Evolutionary conservation across 2,113 vertebrate species (phyloP).

Genomic region (Eretmochelys imbricata): DNA sequence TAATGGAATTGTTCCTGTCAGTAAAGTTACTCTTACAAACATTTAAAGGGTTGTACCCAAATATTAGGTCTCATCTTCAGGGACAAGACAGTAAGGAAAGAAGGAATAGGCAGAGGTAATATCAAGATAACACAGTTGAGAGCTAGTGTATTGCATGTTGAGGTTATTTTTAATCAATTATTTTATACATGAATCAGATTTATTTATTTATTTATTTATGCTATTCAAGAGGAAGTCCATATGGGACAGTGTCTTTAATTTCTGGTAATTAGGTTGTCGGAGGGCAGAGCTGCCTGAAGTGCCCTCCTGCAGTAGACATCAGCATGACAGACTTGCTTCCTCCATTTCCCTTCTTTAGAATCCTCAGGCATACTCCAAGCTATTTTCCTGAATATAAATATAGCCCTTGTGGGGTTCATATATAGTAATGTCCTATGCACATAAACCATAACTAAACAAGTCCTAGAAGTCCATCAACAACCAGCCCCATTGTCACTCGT

Average conservation of each 20-base stretch:
- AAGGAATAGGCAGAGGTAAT: neutral
- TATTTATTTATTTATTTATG: neutral
- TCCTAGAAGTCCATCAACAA: neutral
- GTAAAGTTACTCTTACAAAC: neutral
- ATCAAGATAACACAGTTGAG: neutral
- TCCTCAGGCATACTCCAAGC: neutral
- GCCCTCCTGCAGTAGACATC: neutral
- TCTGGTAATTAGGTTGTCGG: neutral
- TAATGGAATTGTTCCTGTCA: neutral
- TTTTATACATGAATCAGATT: neutral
- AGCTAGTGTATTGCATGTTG: neutral
- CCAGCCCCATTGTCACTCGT: neutral
- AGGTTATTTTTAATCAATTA: neutral
- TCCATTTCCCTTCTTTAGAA: neutral
- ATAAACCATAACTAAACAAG: neutral
- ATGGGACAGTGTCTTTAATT: neutral
- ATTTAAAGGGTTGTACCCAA: constrained; percentile 14
- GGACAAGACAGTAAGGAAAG: constrained; percentile 37
- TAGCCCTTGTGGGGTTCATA: neutral
- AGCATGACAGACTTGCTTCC: neutral
- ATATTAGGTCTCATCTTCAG: constrained; percentile 3
- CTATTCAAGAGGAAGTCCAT: neutral
- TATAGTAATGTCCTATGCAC: neutral
- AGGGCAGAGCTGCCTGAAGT: neutral
- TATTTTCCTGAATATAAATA: neutral